Conservation (phyloP, 2,113 vertebrate species). For the Diadophis punctatus region DNA sequence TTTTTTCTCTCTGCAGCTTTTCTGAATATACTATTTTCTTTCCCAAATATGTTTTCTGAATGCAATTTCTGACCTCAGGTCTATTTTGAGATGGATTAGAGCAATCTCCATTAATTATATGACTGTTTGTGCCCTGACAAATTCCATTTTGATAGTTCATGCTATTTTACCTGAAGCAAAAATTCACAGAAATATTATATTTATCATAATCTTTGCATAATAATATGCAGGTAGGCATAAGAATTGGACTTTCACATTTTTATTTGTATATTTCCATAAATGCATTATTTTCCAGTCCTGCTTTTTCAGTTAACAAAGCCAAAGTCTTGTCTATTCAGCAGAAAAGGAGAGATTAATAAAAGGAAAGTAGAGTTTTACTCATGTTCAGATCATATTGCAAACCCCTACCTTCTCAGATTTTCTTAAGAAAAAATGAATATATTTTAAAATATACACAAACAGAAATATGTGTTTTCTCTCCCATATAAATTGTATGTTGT, state of each 20-base stretch:
- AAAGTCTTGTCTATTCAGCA: constrained; percentile 36
- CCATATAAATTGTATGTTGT: neutral
- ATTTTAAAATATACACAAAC: constrained; percentile 27
- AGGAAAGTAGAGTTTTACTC: constrained; percentile 27
- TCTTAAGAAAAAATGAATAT: constrained; percentile 2
- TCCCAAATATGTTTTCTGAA: neutral
- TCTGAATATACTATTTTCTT: neutral
- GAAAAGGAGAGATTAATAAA: constrained; percentile 18
- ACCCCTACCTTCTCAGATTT: constrained; percentile 22
- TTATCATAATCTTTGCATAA: neutral
- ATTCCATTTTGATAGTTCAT: neutral
- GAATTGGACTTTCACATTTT: neutral
- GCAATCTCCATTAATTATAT: neutral
- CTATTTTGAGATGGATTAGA: neutral
- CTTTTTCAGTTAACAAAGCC: constrained; percentile 4
- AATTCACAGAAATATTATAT: neutral
- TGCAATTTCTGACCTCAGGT: neutral
- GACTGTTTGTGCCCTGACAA: neutral
- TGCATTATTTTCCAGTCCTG: neutral
- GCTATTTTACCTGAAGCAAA: neutral
- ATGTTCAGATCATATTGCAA: constrained; percentile 34
- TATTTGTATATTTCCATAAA: neutral
- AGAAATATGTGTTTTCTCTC: neutral
- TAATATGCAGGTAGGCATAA: neutral
- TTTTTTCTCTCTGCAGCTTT: neutral